Conservation (phyloP, 2,797 vertebrate species). For the Diplodus sargus region DNA sequence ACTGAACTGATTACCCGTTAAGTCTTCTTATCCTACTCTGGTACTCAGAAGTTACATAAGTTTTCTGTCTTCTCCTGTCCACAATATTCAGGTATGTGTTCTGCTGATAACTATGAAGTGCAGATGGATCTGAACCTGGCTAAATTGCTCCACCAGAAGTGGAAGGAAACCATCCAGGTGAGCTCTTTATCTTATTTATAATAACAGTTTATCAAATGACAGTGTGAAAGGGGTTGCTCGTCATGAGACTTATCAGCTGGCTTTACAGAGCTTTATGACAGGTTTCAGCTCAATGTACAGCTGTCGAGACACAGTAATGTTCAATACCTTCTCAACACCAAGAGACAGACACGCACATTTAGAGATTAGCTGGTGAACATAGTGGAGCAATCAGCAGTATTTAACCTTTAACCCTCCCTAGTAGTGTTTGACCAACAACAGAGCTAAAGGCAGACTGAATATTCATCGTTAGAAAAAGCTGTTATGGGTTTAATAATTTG, state of each 20-base stretch:
- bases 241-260: neutral
- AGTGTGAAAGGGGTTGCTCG: neutral
- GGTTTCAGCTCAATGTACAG: neutral
- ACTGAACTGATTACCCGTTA: neutral
- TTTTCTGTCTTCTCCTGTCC: constrained; percentile 1
- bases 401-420: neutral
- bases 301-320: neutral
- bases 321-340: neutral
- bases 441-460: no score
- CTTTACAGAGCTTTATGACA: neutral
- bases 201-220: neutral
- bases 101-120: constrained; percentile 91
- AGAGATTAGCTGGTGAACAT: neutral
- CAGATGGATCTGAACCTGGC: constrained; percentile 95
- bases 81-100: constrained; percentile 83
- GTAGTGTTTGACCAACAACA: neutral
- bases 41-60: neutral
- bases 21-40: neutral
- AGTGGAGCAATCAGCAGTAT: neutral
- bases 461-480: neutral
- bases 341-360: neutral
- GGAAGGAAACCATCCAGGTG: constrained; percentile 97
- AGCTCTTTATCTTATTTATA: constrained; percentile 56
- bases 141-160: constrained; percentile 95
- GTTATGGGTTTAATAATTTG: constrained; percentile 5